A percentile compares a stretch with the other conserved stretches of the same genome.
Evolutionary conservation across 2,113 vertebrate genomes (phyloP).

Genomic region (Alexandromys fortis): DNA sequence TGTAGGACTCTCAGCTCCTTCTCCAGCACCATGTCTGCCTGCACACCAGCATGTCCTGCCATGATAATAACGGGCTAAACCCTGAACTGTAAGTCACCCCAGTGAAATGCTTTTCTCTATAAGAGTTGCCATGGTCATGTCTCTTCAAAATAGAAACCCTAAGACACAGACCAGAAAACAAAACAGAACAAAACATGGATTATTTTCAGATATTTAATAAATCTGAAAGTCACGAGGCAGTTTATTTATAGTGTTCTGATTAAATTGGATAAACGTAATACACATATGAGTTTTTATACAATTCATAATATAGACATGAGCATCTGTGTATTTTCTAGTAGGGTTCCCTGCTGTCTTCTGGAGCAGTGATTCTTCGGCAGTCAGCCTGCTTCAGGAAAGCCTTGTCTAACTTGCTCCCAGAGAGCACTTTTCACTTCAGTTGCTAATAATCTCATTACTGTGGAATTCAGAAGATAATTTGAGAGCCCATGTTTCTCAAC

Average conservation of each 20-base stretch:
- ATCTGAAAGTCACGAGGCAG: neutral
- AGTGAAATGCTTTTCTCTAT: neutral
- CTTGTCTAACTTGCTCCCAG: neutral
- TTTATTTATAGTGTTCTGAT: conserved; percentile 28
- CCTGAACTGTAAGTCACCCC: neutral
- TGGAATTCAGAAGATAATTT: neutral
- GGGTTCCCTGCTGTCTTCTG: neutral
- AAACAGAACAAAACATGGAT: too few relatives aligned
- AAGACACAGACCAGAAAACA: neutral
- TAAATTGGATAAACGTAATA: neutral
- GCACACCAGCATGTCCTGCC: neutral
- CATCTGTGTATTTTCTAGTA: neutral
- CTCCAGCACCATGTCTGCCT: neutral
- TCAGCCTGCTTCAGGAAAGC: neutral
- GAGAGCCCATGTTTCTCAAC: neutral
- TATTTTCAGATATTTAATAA: conserved; percentile 30
- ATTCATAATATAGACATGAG: neutral
- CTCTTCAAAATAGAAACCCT: neutral
- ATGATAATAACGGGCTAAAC: neutral
- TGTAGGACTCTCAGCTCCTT: neutral
- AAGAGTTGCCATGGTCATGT: neutral
- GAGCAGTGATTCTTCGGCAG: conserved; percentile 9
- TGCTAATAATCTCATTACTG: neutral
- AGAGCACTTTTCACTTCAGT: neutral
- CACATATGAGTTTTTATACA: neutral